Base-by-base conservation (phyloP, 2,797 vertebrate genomes). In the Cyprinella venusta region DNA sequence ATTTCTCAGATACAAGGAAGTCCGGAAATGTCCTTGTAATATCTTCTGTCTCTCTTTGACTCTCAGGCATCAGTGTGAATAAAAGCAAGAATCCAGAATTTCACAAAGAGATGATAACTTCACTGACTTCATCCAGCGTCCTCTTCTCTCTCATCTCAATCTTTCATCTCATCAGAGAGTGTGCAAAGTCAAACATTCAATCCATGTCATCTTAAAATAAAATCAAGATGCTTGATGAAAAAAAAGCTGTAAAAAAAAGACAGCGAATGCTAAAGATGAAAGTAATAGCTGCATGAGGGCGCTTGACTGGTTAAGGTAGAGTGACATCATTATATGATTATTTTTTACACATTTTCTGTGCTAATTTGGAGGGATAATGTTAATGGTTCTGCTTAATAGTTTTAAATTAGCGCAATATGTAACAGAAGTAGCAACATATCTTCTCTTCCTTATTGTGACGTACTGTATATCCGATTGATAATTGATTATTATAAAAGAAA, bases 1-100 rank as follows among this genome's bases (percentile, higher is more conserved):
- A 33, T 52, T 59, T 74, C 54, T 64, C 26, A 80, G 76, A 54
- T 21, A 76, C 24, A 36, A 82, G 56, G 70, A 83, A 79, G 84
- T 85, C 70, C 56, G 15, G 63, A 85, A 76, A 76, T 79, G 85
- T 81, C 86, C 83, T 84, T 87, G 81, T 80, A 84, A 79, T 52
- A 52, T 75, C 64, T 54, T 78, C 19, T 79, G 33, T 59, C 33
- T 74, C 3, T 42, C 69, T 87, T 85, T 87, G 74, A 87, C 72
- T 64, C 38, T 42, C 30, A 81, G 83, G 50, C 81, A 83, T 86
- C 74, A 83, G 24, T 68, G 42, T 80, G 84, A 84, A 75, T 76
- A 15, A 72, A 42, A 38, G 63, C 48, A 72, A 65, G 87, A 84
- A 85, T 82, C 52, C 81, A 64, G 72, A 81, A 80, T 75, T 76